Evolutionary conservation across 2,113 vertebrate species (phyloP).

Genomic region (Cervus canadensis): DNA sequence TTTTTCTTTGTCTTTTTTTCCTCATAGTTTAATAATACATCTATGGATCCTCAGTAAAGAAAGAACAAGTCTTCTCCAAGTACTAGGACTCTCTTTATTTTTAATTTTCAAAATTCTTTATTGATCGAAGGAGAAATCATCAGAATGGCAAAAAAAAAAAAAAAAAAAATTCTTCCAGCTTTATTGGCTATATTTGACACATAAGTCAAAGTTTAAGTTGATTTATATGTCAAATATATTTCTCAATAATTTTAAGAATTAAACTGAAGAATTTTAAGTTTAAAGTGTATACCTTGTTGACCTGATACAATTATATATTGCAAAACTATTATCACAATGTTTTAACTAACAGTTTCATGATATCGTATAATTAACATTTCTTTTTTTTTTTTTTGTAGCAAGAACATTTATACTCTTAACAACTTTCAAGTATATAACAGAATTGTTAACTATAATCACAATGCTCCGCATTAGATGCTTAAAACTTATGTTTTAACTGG

Average conservation of each 20-base stretch:
- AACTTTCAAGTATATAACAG: neutral
- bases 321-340: neutral
- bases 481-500: neutral
- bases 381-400: neutral
- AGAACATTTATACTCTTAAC: neutral
- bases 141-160: neutral
- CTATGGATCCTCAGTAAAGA: neutral
- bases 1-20: neutral
- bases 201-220: neutral
- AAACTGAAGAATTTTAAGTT: neutral
- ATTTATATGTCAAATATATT: neutral
- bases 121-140: neutral
- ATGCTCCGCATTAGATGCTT: neutral
- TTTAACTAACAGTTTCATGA: neutral
- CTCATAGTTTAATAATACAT: neutral
- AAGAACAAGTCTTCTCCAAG: neutral
- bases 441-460: neutral
- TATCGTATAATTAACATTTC: neutral
- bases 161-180: neutral
- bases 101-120: neutral
- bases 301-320: neutral
- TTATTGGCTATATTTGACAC: neutral
- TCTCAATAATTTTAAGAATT: neutral
- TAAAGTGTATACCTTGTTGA: neutral
- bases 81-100: neutral